Evolutionary conservation across 2,888 invertebrate genomes (phyloP).

Genomic region (Aporophyla nigra): DNA sequence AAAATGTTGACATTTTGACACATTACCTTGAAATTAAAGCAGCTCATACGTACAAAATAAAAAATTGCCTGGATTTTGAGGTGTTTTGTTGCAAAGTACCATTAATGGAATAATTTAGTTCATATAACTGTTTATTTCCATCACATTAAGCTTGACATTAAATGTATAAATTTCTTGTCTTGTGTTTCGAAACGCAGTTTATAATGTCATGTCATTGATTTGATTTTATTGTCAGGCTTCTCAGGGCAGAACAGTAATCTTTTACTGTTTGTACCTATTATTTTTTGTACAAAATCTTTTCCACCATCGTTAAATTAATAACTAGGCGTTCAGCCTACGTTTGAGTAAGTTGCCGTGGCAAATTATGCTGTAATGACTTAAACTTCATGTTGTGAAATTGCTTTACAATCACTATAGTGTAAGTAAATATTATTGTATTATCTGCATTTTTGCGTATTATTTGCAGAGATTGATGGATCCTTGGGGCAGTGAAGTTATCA

Average conservation of each 20-base stretch:
- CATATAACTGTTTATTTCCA: not conserved
- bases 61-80: not conserved
- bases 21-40: not conserved
- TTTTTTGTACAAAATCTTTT: slow-evolving; percentile 52
- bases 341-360: slow-evolving; percentile 66
- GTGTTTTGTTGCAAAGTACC: not conserved
- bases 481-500: slow-evolving; percentile 84
- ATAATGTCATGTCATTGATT: slow-evolving; percentile 62
- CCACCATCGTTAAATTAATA: slow-evolving; percentile 37
- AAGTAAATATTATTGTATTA: slow-evolving; percentile 57
- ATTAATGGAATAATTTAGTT: not conserved
- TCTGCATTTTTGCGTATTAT: slow-evolving; percentile 38
- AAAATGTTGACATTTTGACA: not conserved
- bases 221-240: slow-evolving; percentile 52
- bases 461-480: slow-evolving; percentile 89
- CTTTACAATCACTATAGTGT: not conserved
- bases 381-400: slow-evolving; percentile 22
- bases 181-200: slow-evolving; percentile 30
- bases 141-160: no score
- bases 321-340: slow-evolving; percentile 63
- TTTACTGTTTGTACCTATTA: slow-evolving; percentile 34
- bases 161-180: slow-evolving; percentile 4
- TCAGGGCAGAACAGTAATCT: slow-evolving; percentile 21
- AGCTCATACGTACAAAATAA: rapidly evolving
- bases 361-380: not conserved